Evolutionary conservation across 2,113 vertebrate species (phyloP).

Genomic region (Muntiacus reevesi): DNA sequence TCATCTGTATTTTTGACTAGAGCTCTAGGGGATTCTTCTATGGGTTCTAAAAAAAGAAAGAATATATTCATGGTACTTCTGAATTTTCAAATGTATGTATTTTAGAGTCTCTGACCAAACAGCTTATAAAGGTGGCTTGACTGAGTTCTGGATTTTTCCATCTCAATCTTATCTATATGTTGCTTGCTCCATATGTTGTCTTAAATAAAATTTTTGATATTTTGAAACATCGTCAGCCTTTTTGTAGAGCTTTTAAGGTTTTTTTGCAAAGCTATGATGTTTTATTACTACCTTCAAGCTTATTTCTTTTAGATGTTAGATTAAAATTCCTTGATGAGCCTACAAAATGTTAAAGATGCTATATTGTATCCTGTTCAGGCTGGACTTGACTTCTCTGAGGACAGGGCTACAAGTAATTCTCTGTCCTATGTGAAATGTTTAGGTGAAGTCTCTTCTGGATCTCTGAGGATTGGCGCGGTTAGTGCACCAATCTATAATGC

Average conservation of each 20-base stretch:
- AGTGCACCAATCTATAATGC: constrained; percentile 86
- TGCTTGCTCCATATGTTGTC: neutral
- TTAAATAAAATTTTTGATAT: neutral
- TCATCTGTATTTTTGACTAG: neutral
- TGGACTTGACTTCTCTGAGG: neutral
- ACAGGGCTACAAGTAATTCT: neutral
- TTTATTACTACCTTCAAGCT: neutral
- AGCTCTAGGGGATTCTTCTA: neutral
- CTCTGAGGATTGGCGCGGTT: constrained; percentile 89
- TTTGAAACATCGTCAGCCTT: neutral
- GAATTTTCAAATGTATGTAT: neutral
- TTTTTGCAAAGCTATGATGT: neutral
- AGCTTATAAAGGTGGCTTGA: neutral
- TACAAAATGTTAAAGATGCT: neutral
- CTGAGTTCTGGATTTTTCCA: neutral
- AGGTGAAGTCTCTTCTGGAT: constrained; percentile 88
- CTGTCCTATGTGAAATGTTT: constrained; percentile 53
- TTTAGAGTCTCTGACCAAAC: neutral
- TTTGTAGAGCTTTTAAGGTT: neutral
- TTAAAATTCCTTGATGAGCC: constrained; percentile 1
- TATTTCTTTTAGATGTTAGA: constrained; percentile 24
- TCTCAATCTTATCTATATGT: neutral
- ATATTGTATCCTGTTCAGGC: neutral
- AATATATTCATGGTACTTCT: neutral
- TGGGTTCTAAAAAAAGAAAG: neutral